Evolutionary conservation across 2,888 invertebrate genomes (phyloP).

Genomic region (Altica lythri): DNA sequence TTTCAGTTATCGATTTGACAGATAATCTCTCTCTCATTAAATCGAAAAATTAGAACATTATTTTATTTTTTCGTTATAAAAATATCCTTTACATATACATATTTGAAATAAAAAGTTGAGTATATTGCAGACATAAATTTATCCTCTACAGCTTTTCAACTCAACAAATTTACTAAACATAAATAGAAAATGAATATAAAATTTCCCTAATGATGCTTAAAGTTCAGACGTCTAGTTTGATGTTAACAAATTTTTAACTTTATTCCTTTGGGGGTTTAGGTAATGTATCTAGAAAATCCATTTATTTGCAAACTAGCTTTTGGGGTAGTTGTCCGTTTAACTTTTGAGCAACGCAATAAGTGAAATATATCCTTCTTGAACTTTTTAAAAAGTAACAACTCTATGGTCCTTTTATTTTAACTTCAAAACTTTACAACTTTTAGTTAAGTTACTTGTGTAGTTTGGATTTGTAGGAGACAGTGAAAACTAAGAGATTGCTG

Average conservation of each 20-base stretch:
- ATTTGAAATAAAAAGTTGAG: too few relatives aligned
- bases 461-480: not conserved
- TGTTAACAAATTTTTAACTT: conserved; percentile 41
- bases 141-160: too few relatives aligned
- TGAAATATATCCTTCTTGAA: conserved; percentile 21
- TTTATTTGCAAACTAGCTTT: conserved; percentile 49
- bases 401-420: conserved; percentile 5
- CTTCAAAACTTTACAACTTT: not conserved
- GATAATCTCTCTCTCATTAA: too few relatives aligned
- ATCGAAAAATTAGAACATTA: too few relatives aligned
- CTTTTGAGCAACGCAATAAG: conserved; percentile 45
- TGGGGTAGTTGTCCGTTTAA: conserved; percentile 43
- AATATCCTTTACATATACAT: too few relatives aligned
- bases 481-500: not conserved
- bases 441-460: not conserved
- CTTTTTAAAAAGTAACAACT: conserved; percentile 12
- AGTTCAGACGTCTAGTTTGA: conserved; percentile 41
- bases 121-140: too few relatives aligned
- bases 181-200: conserved; percentile 20
- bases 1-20: too few relatives aligned
- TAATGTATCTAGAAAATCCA: conserved; percentile 46
- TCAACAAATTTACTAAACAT: too few relatives aligned
- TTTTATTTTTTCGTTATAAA: too few relatives aligned
- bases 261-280: conserved; percentile 45
- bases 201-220: conserved; percentile 28